A percentile compares a stretch with the other conserved stretches of the same genome.
These are phyloP conservation scores for Acrocyrtus sp. DNA, from an alignment of 2,888 invertebrate species.

Conservation along the genomic window DNA sequence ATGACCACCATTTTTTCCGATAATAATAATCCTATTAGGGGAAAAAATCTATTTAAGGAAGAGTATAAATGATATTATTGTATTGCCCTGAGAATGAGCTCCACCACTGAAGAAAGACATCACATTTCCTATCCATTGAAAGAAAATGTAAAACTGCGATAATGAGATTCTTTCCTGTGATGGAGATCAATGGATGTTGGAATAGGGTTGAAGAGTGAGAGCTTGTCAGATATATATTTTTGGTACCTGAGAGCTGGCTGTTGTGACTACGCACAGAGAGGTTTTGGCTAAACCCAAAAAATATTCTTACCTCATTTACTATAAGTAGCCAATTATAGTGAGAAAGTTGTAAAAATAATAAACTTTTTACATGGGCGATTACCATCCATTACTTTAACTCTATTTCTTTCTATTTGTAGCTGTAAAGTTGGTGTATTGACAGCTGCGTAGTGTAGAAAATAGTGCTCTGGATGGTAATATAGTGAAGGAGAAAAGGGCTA, in stretches of 20 bases:
- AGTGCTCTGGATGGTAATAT: not conserved
- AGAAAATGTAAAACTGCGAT: constrained; percentile 6
- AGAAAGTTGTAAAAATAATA: constrained; percentile 11
- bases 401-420: not conserved
- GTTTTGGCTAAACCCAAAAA: no score
- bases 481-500: not conserved
- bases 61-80: no score
- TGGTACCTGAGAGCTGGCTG: no score
- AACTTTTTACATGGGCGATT: no score
- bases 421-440: not conserved
- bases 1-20: not conserved
- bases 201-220: not conserved
- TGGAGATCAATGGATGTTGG: not conserved
- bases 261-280: no score
- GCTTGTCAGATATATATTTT: not conserved
- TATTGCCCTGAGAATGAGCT: no score
- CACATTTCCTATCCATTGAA: no score
- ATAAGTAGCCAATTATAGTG: constrained; percentile 26
- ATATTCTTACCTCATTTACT: no score
- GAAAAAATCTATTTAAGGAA: no score
- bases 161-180: constrained; percentile 1
- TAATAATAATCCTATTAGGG: not conserved
- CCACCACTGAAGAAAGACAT: no score
- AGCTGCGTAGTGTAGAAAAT: not conserved
- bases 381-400: not conserved